Evolutionary conservation across 1,140 invertebrate genomes (phyloP).

Genomic region (Drosophila subobscura): DNA sequence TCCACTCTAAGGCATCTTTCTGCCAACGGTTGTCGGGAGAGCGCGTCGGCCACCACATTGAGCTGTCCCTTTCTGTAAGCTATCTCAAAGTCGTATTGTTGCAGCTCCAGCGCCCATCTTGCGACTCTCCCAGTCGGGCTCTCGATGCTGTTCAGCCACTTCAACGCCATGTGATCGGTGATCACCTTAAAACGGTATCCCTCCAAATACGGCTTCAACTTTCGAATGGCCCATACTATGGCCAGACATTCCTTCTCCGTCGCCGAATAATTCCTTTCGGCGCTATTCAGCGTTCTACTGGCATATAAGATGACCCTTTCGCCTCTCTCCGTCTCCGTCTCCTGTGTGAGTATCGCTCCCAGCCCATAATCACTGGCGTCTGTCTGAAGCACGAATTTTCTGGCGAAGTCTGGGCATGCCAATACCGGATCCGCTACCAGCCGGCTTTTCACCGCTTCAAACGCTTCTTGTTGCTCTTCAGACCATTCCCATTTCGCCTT

Average conservation of each 20-base stretch:
- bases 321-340: neutral
- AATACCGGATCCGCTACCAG: constrained; percentile 11
- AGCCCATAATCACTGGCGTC: constrained; percentile 64
- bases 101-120: neutral
- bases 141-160: constrained; percentile 4
- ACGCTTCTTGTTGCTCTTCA: constrained; percentile 1
- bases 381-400: constrained; percentile 17
- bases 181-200: constrained; percentile 9
- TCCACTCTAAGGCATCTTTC: neutral
- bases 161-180: constrained; percentile 17
- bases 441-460: neutral
- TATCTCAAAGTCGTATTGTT: neutral
- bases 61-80: neutral
- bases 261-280: constrained; percentile 83
- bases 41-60: neutral
- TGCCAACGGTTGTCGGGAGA: neutral
- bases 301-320: constrained; percentile 76
- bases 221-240: constrained; percentile 71
- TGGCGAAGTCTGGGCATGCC: constrained; percentile 14
- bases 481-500: neutral
- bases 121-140: neutral
- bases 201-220: constrained; percentile 6
- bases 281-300: constrained; percentile 77
- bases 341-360: constrained; percentile 58
- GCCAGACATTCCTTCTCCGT: constrained; percentile 84